Evolutionary conservation across 37 sponge, comb jelly and placozoan genomes (phyloP).

Genomic region (Tethya wilhelma): DNA sequence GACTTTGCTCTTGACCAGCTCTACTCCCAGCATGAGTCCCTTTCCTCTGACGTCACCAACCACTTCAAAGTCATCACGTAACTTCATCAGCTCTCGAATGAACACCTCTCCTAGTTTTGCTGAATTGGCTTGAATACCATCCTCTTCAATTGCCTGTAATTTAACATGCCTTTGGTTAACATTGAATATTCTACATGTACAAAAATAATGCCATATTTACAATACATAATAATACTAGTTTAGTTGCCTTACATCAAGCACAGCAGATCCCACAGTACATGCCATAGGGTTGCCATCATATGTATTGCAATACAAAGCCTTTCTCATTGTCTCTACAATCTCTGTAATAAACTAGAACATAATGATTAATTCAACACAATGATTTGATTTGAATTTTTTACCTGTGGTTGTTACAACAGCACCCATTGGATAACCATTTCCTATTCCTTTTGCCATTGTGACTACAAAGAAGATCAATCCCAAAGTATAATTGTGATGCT

Average conservation of each 20-base stretch:
- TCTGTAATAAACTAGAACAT: no score
- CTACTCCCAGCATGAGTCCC: slow-evolving; percentile 89
- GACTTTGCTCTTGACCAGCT: slow-evolving; percentile 86
- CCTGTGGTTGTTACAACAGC: slow-evolving; percentile 92
- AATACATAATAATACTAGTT: no score
- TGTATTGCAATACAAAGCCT: slow-evolving; percentile 91
- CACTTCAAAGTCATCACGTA: slow-evolving; percentile 88
- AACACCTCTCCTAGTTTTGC: slow-evolving; percentile 68
- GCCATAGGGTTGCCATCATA: slow-evolving; percentile 96
- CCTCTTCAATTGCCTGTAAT: slow-evolving; percentile 89
- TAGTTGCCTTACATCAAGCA: slow-evolving; percentile 88
- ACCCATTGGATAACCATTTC: slow-evolving; percentile 94
- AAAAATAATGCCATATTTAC: no score
- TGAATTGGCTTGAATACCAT: slow-evolving; percentile 68
- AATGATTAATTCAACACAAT: no score
- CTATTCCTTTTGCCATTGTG: slow-evolving; percentile 93
- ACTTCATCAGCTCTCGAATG: slow-evolving; percentile 66
- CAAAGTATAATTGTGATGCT: background rate
- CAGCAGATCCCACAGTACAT: slow-evolving; percentile 89
- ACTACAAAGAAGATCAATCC: slow-evolving; percentile 40
- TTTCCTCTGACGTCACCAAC: slow-evolving; percentile 96
- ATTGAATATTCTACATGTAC: no score
- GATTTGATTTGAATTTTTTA: slow-evolving; percentile 1
- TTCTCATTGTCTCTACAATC: slow-evolving; percentile 77
- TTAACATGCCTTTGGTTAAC: no score